Percentiles rank a stretch among this genome's conserved stretches.
Evolutionary conservation across 2,888 invertebrate species (phyloP).

Genomic region (Timema cristinae): DNA sequence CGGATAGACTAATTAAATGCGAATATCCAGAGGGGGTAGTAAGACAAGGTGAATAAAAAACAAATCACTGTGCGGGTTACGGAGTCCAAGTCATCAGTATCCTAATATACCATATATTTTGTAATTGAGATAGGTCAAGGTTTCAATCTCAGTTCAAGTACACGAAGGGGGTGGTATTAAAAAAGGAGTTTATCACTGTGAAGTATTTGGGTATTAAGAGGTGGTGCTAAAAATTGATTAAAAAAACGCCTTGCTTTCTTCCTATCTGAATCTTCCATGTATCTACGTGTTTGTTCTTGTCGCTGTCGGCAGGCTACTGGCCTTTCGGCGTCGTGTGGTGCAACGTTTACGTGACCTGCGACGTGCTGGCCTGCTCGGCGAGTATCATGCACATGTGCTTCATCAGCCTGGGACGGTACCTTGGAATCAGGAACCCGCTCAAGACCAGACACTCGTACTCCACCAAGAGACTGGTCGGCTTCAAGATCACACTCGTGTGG

Average conservation of each 20-base stretch:
- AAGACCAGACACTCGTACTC: slow-evolving; percentile 75
- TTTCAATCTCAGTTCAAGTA: no score
- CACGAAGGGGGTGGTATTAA: no score
- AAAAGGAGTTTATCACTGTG: no score
- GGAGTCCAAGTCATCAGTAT: no score
- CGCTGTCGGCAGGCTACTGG: slow-evolving; percentile 73
- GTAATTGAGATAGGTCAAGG: no score
- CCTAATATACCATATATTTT: no score
- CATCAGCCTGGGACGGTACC: slow-evolving; percentile 82
- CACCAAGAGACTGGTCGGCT: slow-evolving; percentile 74
- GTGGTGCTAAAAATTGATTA: no score
- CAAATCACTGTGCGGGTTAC: no score
- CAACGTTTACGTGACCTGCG: slow-evolving; percentile 92
- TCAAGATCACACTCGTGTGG: slow-evolving; percentile 92
- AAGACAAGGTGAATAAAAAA: no score
- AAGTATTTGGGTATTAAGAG: no score
- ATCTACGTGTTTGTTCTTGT: background rate
- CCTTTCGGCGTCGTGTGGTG: slow-evolving; percentile 90
- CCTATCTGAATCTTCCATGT: background rate
- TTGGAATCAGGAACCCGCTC: slow-evolving; percentile 85
- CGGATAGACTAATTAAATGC: no score
- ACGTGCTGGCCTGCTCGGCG: slow-evolving; percentile 91
- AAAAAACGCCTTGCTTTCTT: background rate
- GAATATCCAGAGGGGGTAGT: no score
- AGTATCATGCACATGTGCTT: slow-evolving; percentile 96